Base-by-base conservation (phyloP, 1,140 invertebrate genomes). In the Ostrea edulis region DNA sequence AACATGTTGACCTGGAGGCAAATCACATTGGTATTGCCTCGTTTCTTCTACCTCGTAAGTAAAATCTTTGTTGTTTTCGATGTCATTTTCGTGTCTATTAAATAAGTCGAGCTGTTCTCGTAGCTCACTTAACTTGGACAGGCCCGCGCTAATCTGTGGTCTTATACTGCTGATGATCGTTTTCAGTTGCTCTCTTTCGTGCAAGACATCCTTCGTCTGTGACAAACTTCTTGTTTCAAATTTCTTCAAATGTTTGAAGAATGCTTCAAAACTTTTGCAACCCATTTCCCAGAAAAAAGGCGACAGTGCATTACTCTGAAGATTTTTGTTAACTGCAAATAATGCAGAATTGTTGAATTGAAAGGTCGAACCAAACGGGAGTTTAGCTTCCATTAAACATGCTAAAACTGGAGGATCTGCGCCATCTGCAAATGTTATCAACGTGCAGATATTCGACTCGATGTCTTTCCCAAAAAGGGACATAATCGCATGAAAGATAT, bases 401-500 rank as follows among this genome's bases (percentile, higher is more conserved):
- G 82, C 87, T 7, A 93, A 58, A 44, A 91, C 92, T 1, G 88
- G 90, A 8, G 90, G 89, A 20, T 82, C 62, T 20, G 83, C 71
- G 1, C 88, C 90, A 55, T 93, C 92, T 29, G 89, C 88, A 89
- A 92, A 93, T 65, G 92, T 92, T 54, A 92, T 86, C 53, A 93
- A 81, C 8, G 86, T 68, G 52, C 89, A 90, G 51, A 93, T 92
- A 65, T 93, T 93, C 35, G 88, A 58, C 85, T 85, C 86, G 51
- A 92, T 90, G 52, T 93, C 91, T 58, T 92, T 90, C 7, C 92
- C 92, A 87, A 93, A 93, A 20, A 92, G 71, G 14, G 91, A 90
- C 55, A 93, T 54, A 52, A 92, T 89, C 12, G 87, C 65, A 52
- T 92, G 82, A 68, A 91, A 92, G 17, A 92, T 90, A 87, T 93